phyloP scores from a whole-genome alignment of 1,140 invertebrate genomes.

The Pseudoatta argentina region DNA sequence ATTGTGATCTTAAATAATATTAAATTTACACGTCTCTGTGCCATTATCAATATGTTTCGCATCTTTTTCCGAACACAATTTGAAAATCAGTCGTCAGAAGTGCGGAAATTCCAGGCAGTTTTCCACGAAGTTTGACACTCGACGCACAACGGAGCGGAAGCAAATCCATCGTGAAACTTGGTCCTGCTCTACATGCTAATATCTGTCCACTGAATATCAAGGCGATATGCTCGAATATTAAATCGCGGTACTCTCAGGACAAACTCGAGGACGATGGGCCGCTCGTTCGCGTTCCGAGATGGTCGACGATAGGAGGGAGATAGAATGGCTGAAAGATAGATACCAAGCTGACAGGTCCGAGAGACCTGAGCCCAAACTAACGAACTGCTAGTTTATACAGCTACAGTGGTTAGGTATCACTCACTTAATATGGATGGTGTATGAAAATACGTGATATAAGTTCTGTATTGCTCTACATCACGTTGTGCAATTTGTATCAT shows the following conservation, averaged over 20 bases:
- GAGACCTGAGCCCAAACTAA: conserved; percentile 48
- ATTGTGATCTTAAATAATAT: not conserved
- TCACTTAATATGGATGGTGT: conserved; percentile 30
- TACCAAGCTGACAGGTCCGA: not conserved
- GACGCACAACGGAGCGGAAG: conserved; percentile 56
- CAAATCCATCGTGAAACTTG: conserved; percentile 72
- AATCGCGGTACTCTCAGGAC: conserved; percentile 65
- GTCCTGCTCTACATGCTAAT: conserved; percentile 71
- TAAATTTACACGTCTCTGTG: not conserved
- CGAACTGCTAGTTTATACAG: conserved; percentile 60
- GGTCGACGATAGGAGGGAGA: not conserved
- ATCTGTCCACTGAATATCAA: conserved; percentile 77
- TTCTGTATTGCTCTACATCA: conserved; percentile 25
- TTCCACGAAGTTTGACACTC: conserved; percentile 38
- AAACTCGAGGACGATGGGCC: conserved; percentile 33
- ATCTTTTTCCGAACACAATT: not conserved
- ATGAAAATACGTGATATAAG: conserved; percentile 32
- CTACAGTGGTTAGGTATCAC: conserved; percentile 28
- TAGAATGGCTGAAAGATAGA: conserved; percentile 23
- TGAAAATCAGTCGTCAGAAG: conserved; percentile 27
- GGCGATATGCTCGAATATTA: conserved; percentile 74
- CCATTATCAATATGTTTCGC: not conserved
- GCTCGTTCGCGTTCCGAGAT: conserved; percentile 37
- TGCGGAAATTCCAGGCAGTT: conserved; percentile 61
- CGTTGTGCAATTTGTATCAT: not conserved